Evolutionary conservation across 1,140 invertebrate genomes (phyloP).

Genomic region (Chironomus striatipennis): DNA sequence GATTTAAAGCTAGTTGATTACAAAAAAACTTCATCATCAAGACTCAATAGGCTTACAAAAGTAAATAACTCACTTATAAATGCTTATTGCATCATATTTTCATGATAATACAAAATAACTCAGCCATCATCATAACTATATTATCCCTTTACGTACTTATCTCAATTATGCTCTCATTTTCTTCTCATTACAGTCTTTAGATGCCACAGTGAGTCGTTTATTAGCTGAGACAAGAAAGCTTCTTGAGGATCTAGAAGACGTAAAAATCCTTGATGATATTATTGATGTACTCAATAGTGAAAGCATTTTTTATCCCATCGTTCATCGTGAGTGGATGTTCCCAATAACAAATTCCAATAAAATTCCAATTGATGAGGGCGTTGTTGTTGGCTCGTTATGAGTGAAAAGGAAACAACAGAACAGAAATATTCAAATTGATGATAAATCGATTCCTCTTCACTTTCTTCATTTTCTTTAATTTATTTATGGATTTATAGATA

Average conservation of each 20-base stretch:
- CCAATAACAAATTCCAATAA: conserved; percentile 1
- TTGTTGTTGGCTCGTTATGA: background rate
- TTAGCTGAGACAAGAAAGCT: background rate
- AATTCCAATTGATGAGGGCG: background rate
- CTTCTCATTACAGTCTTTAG: background rate
- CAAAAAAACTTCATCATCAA: no score
- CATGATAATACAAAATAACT: no score
- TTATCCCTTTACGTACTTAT: no score
- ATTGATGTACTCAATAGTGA: conserved; percentile 5
- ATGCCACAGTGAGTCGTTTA: conserved; percentile 1
- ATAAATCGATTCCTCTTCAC: background rate
- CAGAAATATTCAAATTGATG: background rate
- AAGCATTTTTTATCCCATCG: background rate
- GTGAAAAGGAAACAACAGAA: background rate
- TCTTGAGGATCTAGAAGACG: background rate
- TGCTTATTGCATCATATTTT: no score
- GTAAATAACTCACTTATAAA: no score
- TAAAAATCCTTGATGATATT: background rate
- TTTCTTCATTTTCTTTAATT: no score
- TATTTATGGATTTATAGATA: no score
- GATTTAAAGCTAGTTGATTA: no score
- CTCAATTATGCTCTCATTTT: background rate
- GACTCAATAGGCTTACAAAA: no score
- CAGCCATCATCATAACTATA: no score
- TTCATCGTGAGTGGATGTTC: conserved; percentile 14